Evolutionary conservation across 2,797 vertebrate species (phyloP), one percentile per base, ranked within the genome.

Genomic region (Siniperca undulata): DNA sequence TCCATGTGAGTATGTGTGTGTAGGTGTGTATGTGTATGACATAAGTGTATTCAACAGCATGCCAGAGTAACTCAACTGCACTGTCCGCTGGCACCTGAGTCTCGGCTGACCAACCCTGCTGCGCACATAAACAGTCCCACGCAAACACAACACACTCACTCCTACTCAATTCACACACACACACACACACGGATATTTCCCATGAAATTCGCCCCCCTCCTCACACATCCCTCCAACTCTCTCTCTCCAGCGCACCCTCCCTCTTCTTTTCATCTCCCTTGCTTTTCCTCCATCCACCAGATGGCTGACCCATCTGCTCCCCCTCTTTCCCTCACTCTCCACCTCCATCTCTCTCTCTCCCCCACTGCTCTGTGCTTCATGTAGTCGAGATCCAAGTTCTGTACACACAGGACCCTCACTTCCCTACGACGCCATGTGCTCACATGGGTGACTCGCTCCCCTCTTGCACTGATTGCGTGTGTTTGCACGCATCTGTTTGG

Each of bases 301-400:
- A 96, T 96, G 96, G 95, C 93, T 95, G 94, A 95, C 95, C 95
- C 95, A 96, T 96, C 96, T 96, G 95, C 94, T 95, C 92, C 84
- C 88, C 80, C 91, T 88, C 91, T 88, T 88, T 83, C 86, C 81
- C 79, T 81, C 82, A 16, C 75, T 86, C 90, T 80, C 81, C 89
- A 90, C 78, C 83, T 88, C 86, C 84, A 17, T 87, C 82, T 61
- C 79, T 69, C 84, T 62, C 70, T 72, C 88, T 84, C 87, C 85
- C 87, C 86, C 80, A 74, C 86, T 77, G 68, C 91, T 88, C 90
- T 78, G 80, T 81, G 86, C 91, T 91, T 95, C 89, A 83, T 86
- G 85, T 89, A 90, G 92, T 91, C n/a, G 36, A 82, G 84, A 86
- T 93, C 93, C 94, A 95, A 93, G 88, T 90, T 84, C 40, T 83